These are phyloP conservation scores for Sterrhoptilus dennistouni DNA, from an alignment of 2,113 vertebrate species.

Conservation along the genomic window DNA sequence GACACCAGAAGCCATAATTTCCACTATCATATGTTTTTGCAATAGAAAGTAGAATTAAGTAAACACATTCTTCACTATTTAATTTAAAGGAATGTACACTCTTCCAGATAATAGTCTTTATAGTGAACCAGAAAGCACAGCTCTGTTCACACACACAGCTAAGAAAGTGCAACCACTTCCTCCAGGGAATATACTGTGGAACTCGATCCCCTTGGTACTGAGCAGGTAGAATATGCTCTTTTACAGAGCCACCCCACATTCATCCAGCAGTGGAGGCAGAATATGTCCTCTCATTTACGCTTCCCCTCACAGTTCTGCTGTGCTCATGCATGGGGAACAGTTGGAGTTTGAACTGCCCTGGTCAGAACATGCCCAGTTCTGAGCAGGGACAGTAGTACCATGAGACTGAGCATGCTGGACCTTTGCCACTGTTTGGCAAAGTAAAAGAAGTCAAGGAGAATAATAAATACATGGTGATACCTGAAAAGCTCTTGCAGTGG, in stretches of 20 bases:
- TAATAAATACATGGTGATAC: neutral
- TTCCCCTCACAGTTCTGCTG: neutral
- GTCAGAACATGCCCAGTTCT: neutral
- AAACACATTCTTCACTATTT: neutral
- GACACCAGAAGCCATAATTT: conserved; percentile 7
- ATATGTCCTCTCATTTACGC: neutral
- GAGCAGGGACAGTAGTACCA: fast-evolving
- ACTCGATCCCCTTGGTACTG: neutral
- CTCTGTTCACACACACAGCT: neutral
- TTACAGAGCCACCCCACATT: neutral
- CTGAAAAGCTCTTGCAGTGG: neutral
- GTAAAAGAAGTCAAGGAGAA: neutral
- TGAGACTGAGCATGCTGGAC: fast-evolving
- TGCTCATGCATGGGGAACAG: neutral
- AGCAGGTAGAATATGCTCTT: neutral
- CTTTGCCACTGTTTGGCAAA: fast-evolving
- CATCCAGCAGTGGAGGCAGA: neutral
- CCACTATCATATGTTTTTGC: neutral
- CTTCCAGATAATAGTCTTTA: neutral
- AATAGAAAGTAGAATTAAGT: neutral
- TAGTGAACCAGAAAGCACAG: neutral
- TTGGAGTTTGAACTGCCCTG: neutral
- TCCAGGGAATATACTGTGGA: neutral
- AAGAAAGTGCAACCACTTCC: neutral
- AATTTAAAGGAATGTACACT: neutral